Conservation (phyloP, 2,797 vertebrate species). For the Meda fulgida region DNA sequence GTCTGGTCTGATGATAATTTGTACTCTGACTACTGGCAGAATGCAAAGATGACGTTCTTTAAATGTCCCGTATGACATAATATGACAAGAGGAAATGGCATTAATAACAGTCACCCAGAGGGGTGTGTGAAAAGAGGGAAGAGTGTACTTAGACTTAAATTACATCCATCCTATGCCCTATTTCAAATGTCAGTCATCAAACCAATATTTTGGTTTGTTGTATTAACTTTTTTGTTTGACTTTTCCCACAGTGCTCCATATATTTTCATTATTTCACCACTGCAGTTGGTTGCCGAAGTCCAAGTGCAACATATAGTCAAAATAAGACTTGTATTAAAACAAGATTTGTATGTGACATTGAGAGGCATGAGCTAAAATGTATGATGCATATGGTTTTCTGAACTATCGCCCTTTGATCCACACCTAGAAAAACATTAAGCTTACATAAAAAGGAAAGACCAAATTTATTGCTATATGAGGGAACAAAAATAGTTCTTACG, state of each 20-base stretch:
- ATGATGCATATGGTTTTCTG: slow-evolving; percentile 59
- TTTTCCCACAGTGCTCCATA: slow-evolving; percentile 28
- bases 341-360: slow-evolving; percentile 23
- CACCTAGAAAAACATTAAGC: slow-evolving; percentile 71
- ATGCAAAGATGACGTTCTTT: slow-evolving; percentile 78
- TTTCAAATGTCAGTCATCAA: slow-evolving; percentile 43
- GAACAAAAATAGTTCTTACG: slow-evolving; percentile 76
- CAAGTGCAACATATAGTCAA: slow-evolving; percentile 38
- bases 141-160: slow-evolving; percentile 28
- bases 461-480: slow-evolving; percentile 75
- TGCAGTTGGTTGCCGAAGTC: neutral
- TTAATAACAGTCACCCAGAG: slow-evolving; percentile 67
- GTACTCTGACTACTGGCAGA: slow-evolving; percentile 74
- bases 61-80: slow-evolving; percentile 73
- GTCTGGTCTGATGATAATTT: slow-evolving; percentile 78
- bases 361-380: slow-evolving; percentile 64
- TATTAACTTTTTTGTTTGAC: slow-evolving; percentile 30
- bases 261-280: slow-evolving; percentile 16
- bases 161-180: slow-evolving; percentile 19
- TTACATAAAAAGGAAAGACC: slow-evolving; percentile 69
- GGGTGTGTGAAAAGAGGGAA: slow-evolving; percentile 57
- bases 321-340: no score
- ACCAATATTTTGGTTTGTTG: slow-evolving; percentile 34
- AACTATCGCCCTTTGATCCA: slow-evolving; percentile 75
- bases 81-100: slow-evolving; percentile 71